Evolutionary conservation across 1,140 invertebrate species (phyloP).

Genomic region (Heliothis subflexa): DNA sequence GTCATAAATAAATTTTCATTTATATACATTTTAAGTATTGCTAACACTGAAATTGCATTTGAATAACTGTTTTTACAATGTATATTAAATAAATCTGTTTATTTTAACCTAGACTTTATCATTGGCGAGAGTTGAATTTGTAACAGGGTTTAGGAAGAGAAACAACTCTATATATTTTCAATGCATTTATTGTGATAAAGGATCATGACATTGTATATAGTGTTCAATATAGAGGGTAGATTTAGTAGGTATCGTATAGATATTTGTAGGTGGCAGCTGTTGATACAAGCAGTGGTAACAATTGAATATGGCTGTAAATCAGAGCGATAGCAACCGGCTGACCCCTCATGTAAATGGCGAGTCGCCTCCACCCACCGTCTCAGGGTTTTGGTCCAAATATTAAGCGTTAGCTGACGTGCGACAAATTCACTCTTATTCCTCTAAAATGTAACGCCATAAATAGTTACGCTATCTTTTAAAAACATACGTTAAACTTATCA

Average conservation of each 20-base stretch:
- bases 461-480: too few species aligned
- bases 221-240: constrained; percentile 7
- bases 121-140: neutral
- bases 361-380: constrained; percentile 60
- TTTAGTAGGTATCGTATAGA: constrained; percentile 48
- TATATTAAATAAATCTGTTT: constrained; percentile 2
- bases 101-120: neutral
- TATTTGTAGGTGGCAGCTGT: constrained; percentile 75
- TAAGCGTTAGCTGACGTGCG: constrained; percentile 46
- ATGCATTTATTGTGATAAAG: constrained; percentile 30
- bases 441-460: neutral
- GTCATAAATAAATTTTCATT: constrained; percentile 49
- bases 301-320: constrained; percentile 83
- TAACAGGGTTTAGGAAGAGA: constrained; percentile 6
- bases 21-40: constrained; percentile 34
- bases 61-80: neutral
- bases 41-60: constrained; percentile 30
- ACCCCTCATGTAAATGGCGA: constrained; percentile 79
- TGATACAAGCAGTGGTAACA: constrained; percentile 79
- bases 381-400: constrained; percentile 59
- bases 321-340: constrained; percentile 73
- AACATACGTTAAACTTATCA: too few species aligned
- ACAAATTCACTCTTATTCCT: neutral
- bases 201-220: constrained; percentile 16
- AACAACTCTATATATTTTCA: constrained; percentile 4